phyloP scores from a whole-genome alignment of 2,797 vertebrate species.

The Arrhamphus sclerolepis region DNA sequence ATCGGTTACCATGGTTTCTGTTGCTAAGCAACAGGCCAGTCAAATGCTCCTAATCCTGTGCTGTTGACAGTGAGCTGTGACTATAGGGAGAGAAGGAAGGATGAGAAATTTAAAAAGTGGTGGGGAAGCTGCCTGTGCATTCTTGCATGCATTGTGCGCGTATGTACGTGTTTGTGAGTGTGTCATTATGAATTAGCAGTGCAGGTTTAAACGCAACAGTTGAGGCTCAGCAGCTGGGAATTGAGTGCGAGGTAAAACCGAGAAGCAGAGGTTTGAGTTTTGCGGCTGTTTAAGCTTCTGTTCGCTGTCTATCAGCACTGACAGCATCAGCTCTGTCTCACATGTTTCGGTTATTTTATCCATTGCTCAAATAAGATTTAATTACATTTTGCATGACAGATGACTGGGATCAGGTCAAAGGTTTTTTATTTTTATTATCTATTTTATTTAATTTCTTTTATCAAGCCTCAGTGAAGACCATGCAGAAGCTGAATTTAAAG shows the following conservation, averaged over 20 bases:
- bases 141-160: constrained; percentile 19
- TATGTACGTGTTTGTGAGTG: constrained; percentile 20
- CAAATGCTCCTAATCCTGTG: constrained; percentile 84
- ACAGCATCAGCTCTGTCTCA: constrained; percentile 22
- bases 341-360: constrained; percentile 12
- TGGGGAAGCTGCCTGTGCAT: constrained; percentile 25
- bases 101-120: constrained; percentile 40
- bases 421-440: too few relatives aligned
- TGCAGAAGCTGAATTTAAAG: constrained; percentile 11
- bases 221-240: constrained; percentile 39
- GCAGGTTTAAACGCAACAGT: constrained; percentile 38
- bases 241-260: constrained; percentile 36
- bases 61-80: constrained; percentile 85
- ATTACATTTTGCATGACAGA: constrained; percentile 29
- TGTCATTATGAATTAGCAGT: constrained; percentile 22
- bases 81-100: constrained; percentile 63
- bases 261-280: constrained; percentile 30
- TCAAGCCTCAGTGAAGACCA: not conserved
- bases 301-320: constrained; percentile 32
- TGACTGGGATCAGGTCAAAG: constrained; percentile 4
- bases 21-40: constrained; percentile 85
- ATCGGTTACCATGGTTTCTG: constrained; percentile 76
- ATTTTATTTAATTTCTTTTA: not conserved
- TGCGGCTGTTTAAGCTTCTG: constrained; percentile 23
- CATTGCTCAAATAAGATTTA: constrained; percentile 13